Evolutionary conservation across 1,140 invertebrate genomes (phyloP).

Genomic region (Trichoplusia ni): DNA sequence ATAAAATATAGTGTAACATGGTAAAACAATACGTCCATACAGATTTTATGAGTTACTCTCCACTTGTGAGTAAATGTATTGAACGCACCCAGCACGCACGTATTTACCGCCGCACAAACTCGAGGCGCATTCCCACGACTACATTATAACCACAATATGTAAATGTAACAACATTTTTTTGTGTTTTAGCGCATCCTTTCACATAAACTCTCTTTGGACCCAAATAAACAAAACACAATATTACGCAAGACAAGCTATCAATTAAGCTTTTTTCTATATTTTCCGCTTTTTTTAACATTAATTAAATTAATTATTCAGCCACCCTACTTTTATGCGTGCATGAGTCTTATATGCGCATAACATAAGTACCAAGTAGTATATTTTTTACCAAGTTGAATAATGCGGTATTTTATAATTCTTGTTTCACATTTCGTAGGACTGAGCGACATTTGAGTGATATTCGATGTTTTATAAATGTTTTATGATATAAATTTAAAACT

Average conservation of each 20-base stretch:
- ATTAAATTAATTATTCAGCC: not conserved
- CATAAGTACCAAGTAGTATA: not conserved
- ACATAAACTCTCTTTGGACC: constrained; percentile 28
- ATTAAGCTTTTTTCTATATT: not conserved
- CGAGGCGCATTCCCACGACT: constrained; percentile 21
- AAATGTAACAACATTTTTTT: not conserved
- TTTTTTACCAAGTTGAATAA: constrained; percentile 5
- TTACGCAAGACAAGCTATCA: not conserved
- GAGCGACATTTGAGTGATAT: constrained; percentile 3
- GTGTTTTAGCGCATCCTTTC: not conserved
- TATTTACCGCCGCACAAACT: constrained; percentile 39
- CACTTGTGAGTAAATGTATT: constrained; percentile 20
- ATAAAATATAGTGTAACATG: not conserved
- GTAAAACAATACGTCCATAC: not conserved
- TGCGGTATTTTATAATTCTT: not conserved
- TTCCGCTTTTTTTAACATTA: not conserved
- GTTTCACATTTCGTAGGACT: not conserved
- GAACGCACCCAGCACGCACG: constrained; percentile 40
- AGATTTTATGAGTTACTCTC: not conserved
- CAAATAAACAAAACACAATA: constrained; percentile 19
- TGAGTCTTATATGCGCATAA: not conserved
- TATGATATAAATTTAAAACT: constrained; percentile 25
- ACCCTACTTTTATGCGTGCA: not conserved
- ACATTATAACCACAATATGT: constrained; percentile 14
- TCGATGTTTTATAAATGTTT: constrained; percentile 20